Evolutionary conservation across 2,113 vertebrate genomes (phyloP).

Genomic region (Hemicordylus capensis): DNA sequence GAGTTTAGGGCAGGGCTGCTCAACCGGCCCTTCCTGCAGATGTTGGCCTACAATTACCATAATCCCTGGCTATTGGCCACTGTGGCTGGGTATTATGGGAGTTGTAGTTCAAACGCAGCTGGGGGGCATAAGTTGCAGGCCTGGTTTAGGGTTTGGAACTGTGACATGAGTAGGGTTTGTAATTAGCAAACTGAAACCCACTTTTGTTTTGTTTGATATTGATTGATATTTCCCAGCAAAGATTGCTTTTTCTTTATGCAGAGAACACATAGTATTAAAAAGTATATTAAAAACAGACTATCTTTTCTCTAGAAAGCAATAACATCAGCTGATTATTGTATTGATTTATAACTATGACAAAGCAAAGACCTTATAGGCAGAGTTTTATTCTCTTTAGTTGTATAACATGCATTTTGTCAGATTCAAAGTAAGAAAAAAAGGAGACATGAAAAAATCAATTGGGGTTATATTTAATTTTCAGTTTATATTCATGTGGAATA

Average conservation of each 20-base stretch:
- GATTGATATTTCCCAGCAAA: conserved; percentile 21
- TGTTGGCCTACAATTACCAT: no score
- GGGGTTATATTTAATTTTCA: background rate
- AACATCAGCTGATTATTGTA: background rate
- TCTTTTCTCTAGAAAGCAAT: background rate
- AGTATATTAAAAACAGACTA: background rate
- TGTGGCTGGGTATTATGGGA: no score
- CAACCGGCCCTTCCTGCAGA: no score
- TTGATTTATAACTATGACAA: background rate
- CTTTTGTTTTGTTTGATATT: conserved; percentile 4
- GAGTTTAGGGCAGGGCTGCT: no score
- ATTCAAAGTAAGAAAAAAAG: background rate
- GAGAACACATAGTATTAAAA: background rate
- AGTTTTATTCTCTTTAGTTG: rapidly evolving
- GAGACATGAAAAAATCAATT: background rate
- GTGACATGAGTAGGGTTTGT: no score
- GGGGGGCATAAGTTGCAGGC: no score
- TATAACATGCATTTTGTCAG: background rate
- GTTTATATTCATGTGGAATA: background rate
- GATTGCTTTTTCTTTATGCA: conserved; percentile 11
- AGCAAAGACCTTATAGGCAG: rapidly evolving
- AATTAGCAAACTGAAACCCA: background rate
- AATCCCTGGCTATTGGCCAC: no score
- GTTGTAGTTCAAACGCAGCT: no score
- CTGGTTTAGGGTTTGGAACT: no score